Conservation (phyloP, 2,888 invertebrate species). For the Theretra japonica region DNA sequence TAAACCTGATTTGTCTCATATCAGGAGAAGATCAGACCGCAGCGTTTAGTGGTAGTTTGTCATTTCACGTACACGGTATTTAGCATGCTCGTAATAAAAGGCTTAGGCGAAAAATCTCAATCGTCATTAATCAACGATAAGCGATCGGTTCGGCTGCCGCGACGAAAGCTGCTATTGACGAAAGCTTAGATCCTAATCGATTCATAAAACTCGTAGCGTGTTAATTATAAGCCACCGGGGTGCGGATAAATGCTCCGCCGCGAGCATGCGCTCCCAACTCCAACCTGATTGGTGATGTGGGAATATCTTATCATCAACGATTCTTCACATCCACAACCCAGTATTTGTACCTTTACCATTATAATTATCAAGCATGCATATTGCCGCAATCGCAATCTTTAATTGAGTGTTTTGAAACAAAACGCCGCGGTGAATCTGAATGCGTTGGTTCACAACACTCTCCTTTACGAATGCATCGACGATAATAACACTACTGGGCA, state of each 20-base stretch:
- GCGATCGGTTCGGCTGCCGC: slow-evolving; percentile 66
- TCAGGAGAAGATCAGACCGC: slow-evolving; percentile 1
- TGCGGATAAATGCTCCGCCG: slow-evolving; percentile 66
- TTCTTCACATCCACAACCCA: slow-evolving; percentile 71
- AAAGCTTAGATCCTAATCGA: slow-evolving; percentile 85
- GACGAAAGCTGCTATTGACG: slow-evolving; percentile 83
- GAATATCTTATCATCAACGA: slow-evolving; percentile 73
- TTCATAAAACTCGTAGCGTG: slow-evolving; percentile 84
- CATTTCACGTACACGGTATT: slow-evolving; percentile 63
- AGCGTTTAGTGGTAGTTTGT: slow-evolving; percentile 62
- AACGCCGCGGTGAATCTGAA: slow-evolving; percentile 35
- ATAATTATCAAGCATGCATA: slow-evolving; percentile 66
- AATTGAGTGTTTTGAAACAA: slow-evolving; percentile 44
- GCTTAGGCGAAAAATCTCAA: slow-evolving; percentile 78
- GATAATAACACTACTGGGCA: slow-evolving; percentile 25
- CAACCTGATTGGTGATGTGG: slow-evolving; percentile 65
- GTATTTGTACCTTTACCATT: slow-evolving; percentile 69
- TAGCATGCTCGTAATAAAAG: slow-evolving; percentile 77
- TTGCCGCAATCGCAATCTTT: slow-evolving; percentile 43
- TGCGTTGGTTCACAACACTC: slow-evolving; percentile 14
- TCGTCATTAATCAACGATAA: slow-evolving; percentile 83
- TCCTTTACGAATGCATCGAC: slow-evolving; percentile 10
- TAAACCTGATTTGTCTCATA: neutral
- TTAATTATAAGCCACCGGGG: slow-evolving; percentile 84
- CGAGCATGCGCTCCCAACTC: slow-evolving; percentile 65